Base-by-base conservation (phyloP, 2,888 invertebrate species). In the Lithophane leautieri region DNA sequence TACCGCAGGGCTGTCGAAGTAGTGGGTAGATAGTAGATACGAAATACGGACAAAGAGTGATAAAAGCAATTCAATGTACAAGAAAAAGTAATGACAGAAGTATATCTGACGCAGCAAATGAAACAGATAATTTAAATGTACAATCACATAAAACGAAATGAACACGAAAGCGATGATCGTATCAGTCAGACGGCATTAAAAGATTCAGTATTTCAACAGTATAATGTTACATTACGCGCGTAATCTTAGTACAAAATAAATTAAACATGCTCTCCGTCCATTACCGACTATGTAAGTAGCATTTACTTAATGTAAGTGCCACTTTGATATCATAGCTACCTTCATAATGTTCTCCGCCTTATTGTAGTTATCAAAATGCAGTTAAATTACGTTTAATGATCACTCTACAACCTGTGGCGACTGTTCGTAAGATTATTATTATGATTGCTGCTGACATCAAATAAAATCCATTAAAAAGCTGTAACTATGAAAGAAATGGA, bases 231-330 rank as follows among this genome's bases (percentile, higher is more conserved):
- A 86, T 84, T 81, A 86, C 77, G 83, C 82, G 79, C 81, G 78
- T 84, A 84, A 88, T 90, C 88, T 87, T 86, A 85, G 85, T 88
- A 85, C 88, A 89, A 91, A 91, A 91, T 87, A 89, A 91, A 91
- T 92, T 90, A 91, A 90, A 91, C 86, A 87, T 89, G 86, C 86
- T 86, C 86, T 81, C 83, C 84, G 86, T 91, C 93, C 91, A 92
- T 90, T 91, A 91, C 86, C 84, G 88, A 90, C 90, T 91, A 91
- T 79, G 78, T 88, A 85, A 92, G 92, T 91, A 93, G 90, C 90
- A 87, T 92, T 94, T 92, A 93, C 92, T 92, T 94, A 92, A 90
- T 89, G 89, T 94, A 94, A 94, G 93, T 93, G 93, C 87, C 93
- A 93, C 94, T 95, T 93, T 93, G 89, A 92, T 94, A 92, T 91